Base-by-base conservation (phyloP, 2,113 vertebrate species). In the Pelusios castaneus region DNA sequence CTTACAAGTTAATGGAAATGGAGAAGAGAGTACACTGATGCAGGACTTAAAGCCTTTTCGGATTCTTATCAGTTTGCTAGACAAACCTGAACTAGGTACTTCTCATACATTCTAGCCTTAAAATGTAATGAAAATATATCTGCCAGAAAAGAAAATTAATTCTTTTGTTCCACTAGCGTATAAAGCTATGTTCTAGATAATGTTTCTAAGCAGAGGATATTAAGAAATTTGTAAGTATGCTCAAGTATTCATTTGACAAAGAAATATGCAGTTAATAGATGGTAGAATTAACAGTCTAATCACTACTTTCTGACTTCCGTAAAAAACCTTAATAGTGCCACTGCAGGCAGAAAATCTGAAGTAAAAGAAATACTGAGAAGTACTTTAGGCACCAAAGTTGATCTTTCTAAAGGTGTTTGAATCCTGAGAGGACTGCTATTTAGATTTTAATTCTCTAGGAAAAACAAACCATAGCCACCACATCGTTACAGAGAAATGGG, bases 1-100 rank as follows among this genome's bases (percentile, higher is more conserved):
- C 97, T 98, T 99, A 92, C 99, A 99, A 97, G 98, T 99, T 63
- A 99, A 99, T 94, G 99, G 99, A 82, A 98, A 98, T 31, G 99
- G 99, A 94, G 99, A 99, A 96, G 99, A 99, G 95, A 99, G 98
- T 89, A 97, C 99, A 4, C 97, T 99, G 94, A 99, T 99, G 98
- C 99, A 99, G 55, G 99, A 99, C 96, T 98, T 99, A 83, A 99
- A 99, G 97, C 99, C 99, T 31, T 99, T 99, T 95, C 99, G 99
- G 87, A 99, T 99, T 98, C 99, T 99, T 91, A 99, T 99, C 97
- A 99, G 99, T 97, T 98, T 99, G 87, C 97, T 99, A 97, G 99
- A 99, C 97, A 99, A 99, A 96, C 99, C 99, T 84, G 99, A 99
- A 93, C 98, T 99, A 86, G 99, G 99, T 99, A 99, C 97, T 95